Base-by-base conservation (phyloP, 2,888 invertebrate species). In the Aleiodes testaceus region DNA sequence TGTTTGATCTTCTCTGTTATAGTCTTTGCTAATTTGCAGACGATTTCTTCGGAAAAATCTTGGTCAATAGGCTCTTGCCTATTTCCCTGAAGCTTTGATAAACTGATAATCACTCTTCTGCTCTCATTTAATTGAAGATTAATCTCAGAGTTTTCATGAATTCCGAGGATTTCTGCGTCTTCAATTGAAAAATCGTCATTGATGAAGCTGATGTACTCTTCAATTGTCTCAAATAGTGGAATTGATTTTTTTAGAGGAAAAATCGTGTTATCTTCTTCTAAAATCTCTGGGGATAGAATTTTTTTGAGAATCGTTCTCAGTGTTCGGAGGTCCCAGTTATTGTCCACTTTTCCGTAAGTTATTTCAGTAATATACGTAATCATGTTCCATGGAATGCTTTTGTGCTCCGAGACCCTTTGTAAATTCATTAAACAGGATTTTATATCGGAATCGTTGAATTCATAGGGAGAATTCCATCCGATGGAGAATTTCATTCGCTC, bases 381-480 rank as follows among this genome's bases (percentile, higher is more conserved):
- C 0, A 96, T 96, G 80, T 95, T 95, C 95, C 96, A 96, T 1
- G 96, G 96, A 0, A 95, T 96, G 12, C 93, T 92, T 6, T 84
- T 81, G 86, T 97, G 96, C 82, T 94, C 92, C 12, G 92, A 91
- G 14, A 97, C 87, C 6, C 97, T 87, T 47, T 14, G 14, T 47
- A 47, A 47, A 47, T 47, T 47, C 1, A 47, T 16, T 47, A 47
- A 47, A 16, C 47, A 47, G 16, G 2, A 16, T 88, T 95, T 95
- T 88, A 96, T 97, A 86, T 97, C 97, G 0, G 96, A 93, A 86
- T 96, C 96, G 81, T 96, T 97, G 85, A 97, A 97, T 87, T 95
- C 95, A 82, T 97, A 97, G 42, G 94, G 89, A 3, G 95, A 93
- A 85, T 97, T 97, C 93, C 96, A 97, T 0, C 97, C 97, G 30